A percentile compares a stretch with the other conserved stretches of the same genome.
phyloP scores from a whole-genome alignment of 2,888 invertebrate genomes.

The Nemapogon koenigi region DNA sequence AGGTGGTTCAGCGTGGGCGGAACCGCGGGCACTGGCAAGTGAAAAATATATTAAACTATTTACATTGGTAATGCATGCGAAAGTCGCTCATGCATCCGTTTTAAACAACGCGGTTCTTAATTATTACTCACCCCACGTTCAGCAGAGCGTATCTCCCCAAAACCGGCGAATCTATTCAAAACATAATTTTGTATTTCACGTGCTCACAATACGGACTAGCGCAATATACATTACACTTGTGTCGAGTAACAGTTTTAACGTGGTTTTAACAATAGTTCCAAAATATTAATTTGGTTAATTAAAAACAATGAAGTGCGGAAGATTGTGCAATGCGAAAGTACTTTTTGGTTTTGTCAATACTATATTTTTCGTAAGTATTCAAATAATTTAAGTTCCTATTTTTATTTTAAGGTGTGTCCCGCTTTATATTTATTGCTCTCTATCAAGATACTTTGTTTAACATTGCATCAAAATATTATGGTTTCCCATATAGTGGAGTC shows the following conservation, averaged over 20 bases:
- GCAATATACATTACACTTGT: conserved; percentile 2
- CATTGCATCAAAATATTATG: no score
- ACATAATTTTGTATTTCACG: no score
- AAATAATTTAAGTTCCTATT: no score
- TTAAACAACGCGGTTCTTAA: conserved; percentile 54
- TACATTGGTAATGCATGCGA: conserved; percentile 4
- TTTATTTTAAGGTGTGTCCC: no score
- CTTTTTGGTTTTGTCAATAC: conserved; percentile 73
- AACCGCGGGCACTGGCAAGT: no score
- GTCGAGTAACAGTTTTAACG: no score
- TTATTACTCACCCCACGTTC: conserved; percentile 64
- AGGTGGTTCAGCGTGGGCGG: no score
- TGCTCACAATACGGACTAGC: conserved; percentile 26
- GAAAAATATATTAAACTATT: no score
- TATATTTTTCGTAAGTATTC: conserved; percentile 70
- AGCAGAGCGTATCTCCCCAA: conserved; percentile 62
- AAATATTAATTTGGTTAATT: background rate
- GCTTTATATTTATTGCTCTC: no score
- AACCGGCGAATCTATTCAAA: conserved; percentile 57
- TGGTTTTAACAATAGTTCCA: no score
- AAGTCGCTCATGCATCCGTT: conserved; percentile 43
- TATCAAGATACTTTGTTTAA: no score
- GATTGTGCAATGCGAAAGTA: conserved; percentile 66
- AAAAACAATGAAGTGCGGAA: conserved; percentile 36
- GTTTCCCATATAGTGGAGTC: no score